A percentile compares a stretch with the other conserved stretches of the same genome.
phyloP scores from a whole-genome alignment of 2,113 vertebrate species.

The Vulpes vulpes region DNA sequence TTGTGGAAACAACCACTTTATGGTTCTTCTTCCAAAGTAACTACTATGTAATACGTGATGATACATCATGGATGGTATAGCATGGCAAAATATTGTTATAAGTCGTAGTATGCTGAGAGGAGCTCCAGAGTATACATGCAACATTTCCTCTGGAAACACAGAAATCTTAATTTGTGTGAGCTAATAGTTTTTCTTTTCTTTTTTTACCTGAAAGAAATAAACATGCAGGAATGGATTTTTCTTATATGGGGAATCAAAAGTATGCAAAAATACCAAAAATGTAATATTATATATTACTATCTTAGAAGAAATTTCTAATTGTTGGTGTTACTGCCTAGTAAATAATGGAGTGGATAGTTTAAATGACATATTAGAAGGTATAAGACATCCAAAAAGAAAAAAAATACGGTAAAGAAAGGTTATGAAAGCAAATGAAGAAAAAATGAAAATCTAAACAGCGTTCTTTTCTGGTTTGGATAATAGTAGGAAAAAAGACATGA shows the following conservation, averaged over 20 bases:
- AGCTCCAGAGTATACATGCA: not conserved
- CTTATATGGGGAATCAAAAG: not conserved
- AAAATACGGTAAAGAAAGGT: not conserved
- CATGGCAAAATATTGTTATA: not conserved
- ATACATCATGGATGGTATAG: not conserved
- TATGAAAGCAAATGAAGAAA: not conserved
- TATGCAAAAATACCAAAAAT: not conserved
- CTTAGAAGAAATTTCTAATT: slow-evolving; percentile 17
- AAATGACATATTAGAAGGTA: not conserved
- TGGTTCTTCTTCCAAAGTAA: not conserved
- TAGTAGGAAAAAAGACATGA: slow-evolving; percentile 21
- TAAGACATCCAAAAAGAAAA: not conserved
- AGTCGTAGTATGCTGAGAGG: not conserved
- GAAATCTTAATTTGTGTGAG: not conserved
- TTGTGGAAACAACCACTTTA: not conserved
- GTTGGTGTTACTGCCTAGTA: not conserved
- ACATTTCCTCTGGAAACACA: slow-evolving; percentile 29
- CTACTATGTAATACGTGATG: not conserved
- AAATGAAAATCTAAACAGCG: not conserved
- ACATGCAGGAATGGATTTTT: not conserved
- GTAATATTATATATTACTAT: not conserved
- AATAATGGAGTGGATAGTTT: not conserved
- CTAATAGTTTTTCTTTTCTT: not conserved
- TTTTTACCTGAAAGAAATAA: not conserved
- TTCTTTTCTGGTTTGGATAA: slow-evolving; percentile 37